These are phyloP conservation scores for Thamnophis sirtalis DNA, from an alignment of 2,113 vertebrate genomes.

Conservation along the genomic window DNA sequence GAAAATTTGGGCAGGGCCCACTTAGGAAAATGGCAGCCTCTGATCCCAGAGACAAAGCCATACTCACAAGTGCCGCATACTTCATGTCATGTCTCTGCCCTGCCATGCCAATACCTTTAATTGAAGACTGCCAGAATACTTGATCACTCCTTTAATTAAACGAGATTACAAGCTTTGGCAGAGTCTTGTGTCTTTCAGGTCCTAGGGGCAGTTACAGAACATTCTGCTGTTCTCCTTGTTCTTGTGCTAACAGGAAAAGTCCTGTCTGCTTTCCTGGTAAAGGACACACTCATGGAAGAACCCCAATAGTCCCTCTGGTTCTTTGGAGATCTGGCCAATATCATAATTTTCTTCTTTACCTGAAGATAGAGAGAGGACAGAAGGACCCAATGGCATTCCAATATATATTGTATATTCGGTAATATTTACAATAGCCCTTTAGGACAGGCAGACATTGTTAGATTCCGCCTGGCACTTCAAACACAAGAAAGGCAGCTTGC, in stretches of 20 bases:
- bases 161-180: slow-evolving; percentile 28
- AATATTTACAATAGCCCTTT: neutral
- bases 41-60: neutral
- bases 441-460: neutral
- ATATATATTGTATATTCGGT: neutral
- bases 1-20: neutral
- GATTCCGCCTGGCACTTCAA: neutral
- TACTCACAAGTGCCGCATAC: neutral
- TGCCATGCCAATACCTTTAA: slow-evolving; percentile 10
- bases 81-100: neutral
- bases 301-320: neutral
- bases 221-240: neutral
- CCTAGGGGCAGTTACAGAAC: slow-evolving; percentile 23
- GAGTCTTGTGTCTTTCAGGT: neutral
- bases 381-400: neutral
- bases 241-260: slow-evolving; percentile 14
- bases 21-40: neutral
- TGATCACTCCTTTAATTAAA: slow-evolving; percentile 32
- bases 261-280: neutral
- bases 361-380: neutral
- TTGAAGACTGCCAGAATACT: slow-evolving; percentile 20
- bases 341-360: neutral
- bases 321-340: neutral
- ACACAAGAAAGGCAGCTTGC: neutral
- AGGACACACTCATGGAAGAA: neutral